Percentiles rank a stretch among this genome's conserved stretches.
Conservation (phyloP, 2,888 invertebrate species). For the Anoplius nigerrimus region DNA sequence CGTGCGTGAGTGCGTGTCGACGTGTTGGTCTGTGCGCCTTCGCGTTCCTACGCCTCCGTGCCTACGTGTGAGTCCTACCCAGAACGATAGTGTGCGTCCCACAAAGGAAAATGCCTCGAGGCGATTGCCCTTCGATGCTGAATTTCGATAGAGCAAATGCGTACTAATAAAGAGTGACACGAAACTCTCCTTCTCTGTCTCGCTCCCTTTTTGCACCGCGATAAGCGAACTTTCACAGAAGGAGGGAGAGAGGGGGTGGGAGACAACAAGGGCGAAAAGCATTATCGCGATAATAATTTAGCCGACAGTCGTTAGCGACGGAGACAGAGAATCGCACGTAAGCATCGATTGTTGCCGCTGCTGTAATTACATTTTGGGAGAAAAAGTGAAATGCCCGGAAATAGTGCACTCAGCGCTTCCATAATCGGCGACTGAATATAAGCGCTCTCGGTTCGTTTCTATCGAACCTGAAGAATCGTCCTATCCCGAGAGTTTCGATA, state of each 20-base stretch:
- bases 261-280: too few relatives aligned
- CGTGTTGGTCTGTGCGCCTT: not conserved
- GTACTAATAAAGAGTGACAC: slow-evolving; percentile 16
- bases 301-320: too few relatives aligned
- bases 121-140: slow-evolving; percentile 43
- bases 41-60: not conserved
- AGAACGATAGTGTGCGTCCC: slow-evolving; percentile 21
- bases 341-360: too few relatives aligned
- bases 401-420: too few relatives aligned
- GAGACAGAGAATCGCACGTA: too few relatives aligned
- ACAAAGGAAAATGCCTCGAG: slow-evolving; percentile 45
- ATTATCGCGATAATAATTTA: too few relatives aligned
- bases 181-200: not conserved
- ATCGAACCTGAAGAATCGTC: too few relatives aligned
- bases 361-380: too few relatives aligned
- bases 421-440: too few relatives aligned
- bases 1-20: not conserved
- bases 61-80: not conserved
- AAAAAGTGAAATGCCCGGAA: too few relatives aligned
- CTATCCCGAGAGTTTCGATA: too few relatives aligned
- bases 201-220: not conserved
- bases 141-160: slow-evolving; percentile 39
- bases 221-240: not conserved
- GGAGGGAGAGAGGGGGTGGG: not conserved
- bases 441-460: too few relatives aligned